A percentile compares a stretch with the other conserved stretches of the same genome.
Evolutionary conservation across 2,113 vertebrate species (phyloP).

Genomic region (Chamaetylas fuelleborni): DNA sequence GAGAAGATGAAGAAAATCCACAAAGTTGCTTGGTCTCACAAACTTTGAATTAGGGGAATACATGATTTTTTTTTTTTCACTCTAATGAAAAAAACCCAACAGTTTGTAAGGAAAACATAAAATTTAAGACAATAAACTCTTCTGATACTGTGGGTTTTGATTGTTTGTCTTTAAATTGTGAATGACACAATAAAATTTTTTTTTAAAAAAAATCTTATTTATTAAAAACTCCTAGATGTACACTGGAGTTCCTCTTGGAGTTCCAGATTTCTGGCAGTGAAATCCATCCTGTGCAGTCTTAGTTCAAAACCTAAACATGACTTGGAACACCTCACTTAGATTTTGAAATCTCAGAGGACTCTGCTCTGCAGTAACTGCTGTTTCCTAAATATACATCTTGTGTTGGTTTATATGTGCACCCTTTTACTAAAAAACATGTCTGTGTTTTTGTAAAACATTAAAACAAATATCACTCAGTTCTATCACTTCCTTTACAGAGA

Average conservation of each 20-base stretch:
- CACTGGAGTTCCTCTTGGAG: neutral
- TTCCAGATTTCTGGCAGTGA: neutral
- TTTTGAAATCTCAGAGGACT: neutral
- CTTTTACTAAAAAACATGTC: neutral
- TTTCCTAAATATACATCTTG: neutral
- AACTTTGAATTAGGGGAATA: neutral
- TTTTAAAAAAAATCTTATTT: neutral
- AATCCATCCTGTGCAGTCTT: neutral
- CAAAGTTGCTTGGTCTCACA: neutral
- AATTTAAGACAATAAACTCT: neutral
- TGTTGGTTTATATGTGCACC: neutral
- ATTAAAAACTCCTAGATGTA: neutral
- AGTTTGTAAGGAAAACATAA: neutral
- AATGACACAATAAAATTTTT: neutral
- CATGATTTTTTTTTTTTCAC: neutral
- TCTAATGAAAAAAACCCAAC: neutral
- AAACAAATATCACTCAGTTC: neutral
- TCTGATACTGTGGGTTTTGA: neutral
- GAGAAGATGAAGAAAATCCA: constrained; percentile 38
- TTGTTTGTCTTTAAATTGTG: neutral
- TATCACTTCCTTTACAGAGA: neutral
- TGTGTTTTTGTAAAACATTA: neutral
- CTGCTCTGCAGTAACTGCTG: neutral
- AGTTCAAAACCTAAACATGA: neutral
- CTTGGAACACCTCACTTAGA: neutral